Evolutionary conservation across 2,797 vertebrate genomes (phyloP).

Genomic region (Oryzias sinensis): DNA sequence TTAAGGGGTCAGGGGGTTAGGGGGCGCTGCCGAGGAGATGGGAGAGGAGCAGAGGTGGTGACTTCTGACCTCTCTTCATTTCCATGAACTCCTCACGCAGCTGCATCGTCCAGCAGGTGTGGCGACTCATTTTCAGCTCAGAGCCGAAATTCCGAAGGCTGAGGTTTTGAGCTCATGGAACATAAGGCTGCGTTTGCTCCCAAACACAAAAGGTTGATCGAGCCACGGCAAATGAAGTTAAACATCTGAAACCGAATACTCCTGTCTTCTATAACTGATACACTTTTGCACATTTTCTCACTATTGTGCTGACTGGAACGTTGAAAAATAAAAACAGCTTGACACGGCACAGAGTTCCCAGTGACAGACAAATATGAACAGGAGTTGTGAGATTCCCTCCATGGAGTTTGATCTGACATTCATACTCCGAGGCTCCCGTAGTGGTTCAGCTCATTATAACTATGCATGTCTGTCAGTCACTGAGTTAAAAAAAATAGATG

Average conservation of each 20-base stretch:
- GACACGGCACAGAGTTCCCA: slow-evolving; percentile 1
- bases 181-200: slow-evolving; percentile 3
- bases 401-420: slow-evolving; percentile 28
- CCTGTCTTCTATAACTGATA: not conserved
- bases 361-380: slow-evolving; percentile 5
- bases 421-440: slow-evolving; percentile 21
- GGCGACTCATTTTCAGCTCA: slow-evolving; percentile 62
- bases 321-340: slow-evolving; percentile 1
- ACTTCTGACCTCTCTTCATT: slow-evolving; percentile 69
- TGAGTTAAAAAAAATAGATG: slow-evolving; percentile 44
- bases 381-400: slow-evolving; percentile 14
- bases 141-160: slow-evolving; percentile 39
- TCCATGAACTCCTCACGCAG: slow-evolving; percentile 67
- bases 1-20: slow-evolving; percentile 11
- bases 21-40: slow-evolving; percentile 11
- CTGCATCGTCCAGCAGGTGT: slow-evolving; percentile 74
- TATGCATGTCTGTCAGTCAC: slow-evolving; percentile 45
- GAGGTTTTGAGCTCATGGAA: slow-evolving; percentile 10
- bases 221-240: slow-evolving; percentile 4
- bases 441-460: slow-evolving; percentile 43
- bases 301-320: not conserved
- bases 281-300: slow-evolving; percentile 6
- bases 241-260: slow-evolving; percentile 8
- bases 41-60: slow-evolving; percentile 43
- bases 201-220: slow-evolving; percentile 1